Percentiles rank a stretch among this genome's conserved stretches.
These are phyloP conservation scores for Clistopyga incitator DNA, from an alignment of 2,888 invertebrate genomes.

Conservation along the genomic window DNA sequence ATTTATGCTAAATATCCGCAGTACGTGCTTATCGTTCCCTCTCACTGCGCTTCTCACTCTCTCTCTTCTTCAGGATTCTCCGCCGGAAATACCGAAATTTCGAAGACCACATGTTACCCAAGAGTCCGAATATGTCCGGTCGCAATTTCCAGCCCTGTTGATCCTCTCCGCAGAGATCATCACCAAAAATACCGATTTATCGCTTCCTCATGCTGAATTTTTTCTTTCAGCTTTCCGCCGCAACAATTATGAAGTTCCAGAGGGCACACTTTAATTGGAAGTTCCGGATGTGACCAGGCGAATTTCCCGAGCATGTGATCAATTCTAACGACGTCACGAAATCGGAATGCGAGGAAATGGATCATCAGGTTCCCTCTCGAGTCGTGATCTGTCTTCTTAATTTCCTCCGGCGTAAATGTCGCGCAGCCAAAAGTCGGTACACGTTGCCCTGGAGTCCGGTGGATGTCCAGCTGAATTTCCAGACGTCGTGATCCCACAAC, in stretches of 20 bases:
- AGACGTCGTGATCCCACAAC: constrained; percentile 26
- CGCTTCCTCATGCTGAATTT: too few relatives aligned
- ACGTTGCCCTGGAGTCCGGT: constrained; percentile 32
- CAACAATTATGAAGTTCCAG: too few relatives aligned
- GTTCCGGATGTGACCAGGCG: too few relatives aligned
- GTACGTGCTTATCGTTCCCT: constrained; percentile 70
- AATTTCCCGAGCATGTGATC: too few relatives aligned
- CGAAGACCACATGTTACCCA: constrained; percentile 34
- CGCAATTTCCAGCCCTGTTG: constrained; percentile 45
- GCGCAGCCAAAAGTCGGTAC: constrained; percentile 20
- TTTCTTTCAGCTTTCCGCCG: too few relatives aligned
- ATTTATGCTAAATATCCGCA: constrained; percentile 80
- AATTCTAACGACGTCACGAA: too few relatives aligned
- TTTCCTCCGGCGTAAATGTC: not conserved
- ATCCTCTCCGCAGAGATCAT: constrained; percentile 6
- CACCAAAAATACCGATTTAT: too few relatives aligned
- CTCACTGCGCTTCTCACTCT: not conserved
- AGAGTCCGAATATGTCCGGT: constrained; percentile 41
- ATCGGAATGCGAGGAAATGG: too few relatives aligned
- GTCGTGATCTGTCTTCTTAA: not conserved
- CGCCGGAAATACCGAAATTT: constrained; percentile 24
- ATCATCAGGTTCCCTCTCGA: constrained; percentile 49
- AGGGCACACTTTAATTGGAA: too few relatives aligned
- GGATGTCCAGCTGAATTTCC: constrained; percentile 55
- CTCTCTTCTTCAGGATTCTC: not conserved